A percentile compares a stretch with the other conserved stretches of the same genome.
Evolutionary conservation across 2,888 invertebrate genomes (phyloP).

Genomic region (Apotomis betuletana): DNA sequence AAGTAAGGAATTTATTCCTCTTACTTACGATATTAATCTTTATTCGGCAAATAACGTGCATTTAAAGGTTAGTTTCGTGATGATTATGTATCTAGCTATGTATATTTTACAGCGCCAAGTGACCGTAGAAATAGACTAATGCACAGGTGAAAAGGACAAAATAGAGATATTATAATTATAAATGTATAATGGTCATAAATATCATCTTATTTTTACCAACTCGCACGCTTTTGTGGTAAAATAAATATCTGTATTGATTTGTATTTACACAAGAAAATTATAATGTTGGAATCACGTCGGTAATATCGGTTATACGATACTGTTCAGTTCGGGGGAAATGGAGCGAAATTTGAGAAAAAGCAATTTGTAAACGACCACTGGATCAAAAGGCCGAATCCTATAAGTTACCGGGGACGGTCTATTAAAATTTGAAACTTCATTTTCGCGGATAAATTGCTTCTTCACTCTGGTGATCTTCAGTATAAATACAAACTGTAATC

Average conservation of each 20-base stretch:
- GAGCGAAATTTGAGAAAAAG: constrained; percentile 68
- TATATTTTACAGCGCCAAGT: too few relatives aligned
- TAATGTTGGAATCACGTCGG: constrained; percentile 12
- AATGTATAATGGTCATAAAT: too few relatives aligned
- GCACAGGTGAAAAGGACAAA: too few relatives aligned
- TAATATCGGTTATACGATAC: constrained; percentile 25
- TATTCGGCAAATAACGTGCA: too few relatives aligned
- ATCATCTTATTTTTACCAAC: too few relatives aligned
- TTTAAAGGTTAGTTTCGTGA: too few relatives aligned
- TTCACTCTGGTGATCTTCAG: constrained; percentile 73
- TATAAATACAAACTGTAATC: constrained; percentile 74
- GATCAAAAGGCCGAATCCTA: constrained; percentile 72
- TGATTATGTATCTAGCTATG: too few relatives aligned
- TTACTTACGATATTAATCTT: too few relatives aligned
- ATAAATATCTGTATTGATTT: not conserved
- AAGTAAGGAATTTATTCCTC: too few relatives aligned
- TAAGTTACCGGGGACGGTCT: constrained; percentile 63
- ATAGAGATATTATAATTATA: too few relatives aligned
- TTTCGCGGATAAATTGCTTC: constrained; percentile 78
- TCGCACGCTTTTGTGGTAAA: too few relatives aligned
- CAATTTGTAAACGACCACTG: constrained; percentile 74
- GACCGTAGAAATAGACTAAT: too few relatives aligned
- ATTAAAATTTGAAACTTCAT: constrained; percentile 81
- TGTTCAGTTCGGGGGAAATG: constrained; percentile 46
- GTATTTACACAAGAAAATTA: constrained; percentile 3